Evolutionary conservation across 1,140 invertebrate genomes (phyloP).

Genomic region (Paraescarpia echinospica): DNA sequence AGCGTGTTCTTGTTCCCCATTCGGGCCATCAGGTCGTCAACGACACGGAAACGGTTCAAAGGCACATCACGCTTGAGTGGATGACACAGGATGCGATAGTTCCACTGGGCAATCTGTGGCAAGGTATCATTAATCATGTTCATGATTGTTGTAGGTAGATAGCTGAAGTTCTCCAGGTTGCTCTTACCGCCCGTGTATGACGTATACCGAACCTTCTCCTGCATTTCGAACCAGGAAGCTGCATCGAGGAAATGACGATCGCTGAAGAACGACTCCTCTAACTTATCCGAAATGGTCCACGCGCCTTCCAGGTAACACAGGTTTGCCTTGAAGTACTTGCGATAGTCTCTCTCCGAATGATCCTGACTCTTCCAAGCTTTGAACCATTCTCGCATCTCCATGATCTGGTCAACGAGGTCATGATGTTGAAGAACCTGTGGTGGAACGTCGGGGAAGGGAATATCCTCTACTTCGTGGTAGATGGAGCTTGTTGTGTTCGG

Average conservation of each 20-base stretch:
- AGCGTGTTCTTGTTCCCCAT: not conserved
- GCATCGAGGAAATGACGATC: constrained; percentile 30
- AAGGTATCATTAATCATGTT: constrained; percentile 10
- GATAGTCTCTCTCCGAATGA: constrained; percentile 27
- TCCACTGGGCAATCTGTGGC: constrained; percentile 16
- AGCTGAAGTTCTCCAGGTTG: not conserved
- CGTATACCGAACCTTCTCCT: constrained; percentile 21
- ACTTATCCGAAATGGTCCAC: constrained; percentile 37
- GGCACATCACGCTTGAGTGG: not conserved
- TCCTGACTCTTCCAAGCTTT: constrained; percentile 13
- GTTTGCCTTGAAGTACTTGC: constrained; percentile 44
- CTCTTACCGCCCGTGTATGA: constrained; percentile 24
- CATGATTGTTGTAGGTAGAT: not conserved
- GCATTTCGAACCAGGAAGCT: constrained; percentile 25
- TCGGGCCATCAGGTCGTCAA: constrained; percentile 9
- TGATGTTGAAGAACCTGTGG: too few species aligned
- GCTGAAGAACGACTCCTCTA: constrained; percentile 40
- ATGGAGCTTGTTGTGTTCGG: not conserved
- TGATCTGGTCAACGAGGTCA: too few species aligned
- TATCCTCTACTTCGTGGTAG: constrained; percentile 26
- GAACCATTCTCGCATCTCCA: too few species aligned
- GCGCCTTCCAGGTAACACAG: constrained; percentile 51
- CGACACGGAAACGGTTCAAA: not conserved
- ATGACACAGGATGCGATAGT: constrained; percentile 13
- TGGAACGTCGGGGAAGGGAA: constrained; percentile 30